Base-by-base conservation (phyloP, 1,140 invertebrate genomes). In the Chrysoperla carnea region DNA sequence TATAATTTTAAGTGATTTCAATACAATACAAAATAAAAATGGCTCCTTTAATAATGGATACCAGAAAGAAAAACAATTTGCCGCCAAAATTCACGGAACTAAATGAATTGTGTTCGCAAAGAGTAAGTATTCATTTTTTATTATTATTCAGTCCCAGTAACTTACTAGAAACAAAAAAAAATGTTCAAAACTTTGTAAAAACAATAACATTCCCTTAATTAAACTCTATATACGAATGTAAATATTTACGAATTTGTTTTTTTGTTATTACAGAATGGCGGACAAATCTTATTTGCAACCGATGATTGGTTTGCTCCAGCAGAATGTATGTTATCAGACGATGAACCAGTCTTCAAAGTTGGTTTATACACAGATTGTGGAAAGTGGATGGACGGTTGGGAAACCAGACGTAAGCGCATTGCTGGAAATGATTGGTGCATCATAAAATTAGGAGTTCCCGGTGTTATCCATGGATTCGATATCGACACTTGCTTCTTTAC, bases 351-450 rank as follows among this genome's bases (percentile, higher is more conserved):
- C 11, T 78, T 71, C 56, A 67, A 70, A 36, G 60, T 67, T 12
- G 70, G 70, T 4, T 63, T 68, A 36, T 78, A 69, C 49, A 77
- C 76, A 6, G 69, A 75, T 29, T 75, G 57, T 49, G 76, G 77
- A 1, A 79, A 79, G 54, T 76, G 72, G 74, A 79, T 79, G 76
- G 76, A 79, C 48, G 77, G 76, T 0, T 81, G 76, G 77, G 76
- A 79, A 57, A 78, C 75, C 0, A 56, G 75, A 31, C 60, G 76
- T 28, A 77, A 74, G 52, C 55, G 75, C 29, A 67, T 66, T 15
- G 53, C 67, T 2, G 75, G 76, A 2, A 73, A 78, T 50, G 75
- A 78, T 50, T 78, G 74, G 73, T 70, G 71, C 45, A 71, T 80
- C 39, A 61, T 80, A 36, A 71, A 71, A 43, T 48, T 78, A 8